Evolutionary conservation across 2,888 invertebrate genomes (phyloP), one percentile per base, ranked within the genome.

Genomic region (Amphipyra tragopoginis): DNA sequence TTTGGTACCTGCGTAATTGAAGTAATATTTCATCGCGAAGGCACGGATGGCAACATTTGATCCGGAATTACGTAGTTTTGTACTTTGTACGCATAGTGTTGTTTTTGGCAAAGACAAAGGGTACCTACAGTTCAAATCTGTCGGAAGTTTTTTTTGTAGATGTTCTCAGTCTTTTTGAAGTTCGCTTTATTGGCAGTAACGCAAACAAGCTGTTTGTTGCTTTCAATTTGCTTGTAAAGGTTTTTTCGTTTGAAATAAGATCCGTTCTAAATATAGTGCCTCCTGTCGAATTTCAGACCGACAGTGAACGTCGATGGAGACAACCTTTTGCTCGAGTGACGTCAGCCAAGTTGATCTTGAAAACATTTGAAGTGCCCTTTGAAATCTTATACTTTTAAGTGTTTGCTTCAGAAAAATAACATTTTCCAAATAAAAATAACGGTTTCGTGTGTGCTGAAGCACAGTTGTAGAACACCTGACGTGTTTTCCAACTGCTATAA

Each of bases 21-120:
- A 74, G 62, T 56, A 62, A 73, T 73, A 66, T 73, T 59, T 66
- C 71, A 62, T 75, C 53, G 40, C 10, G 15, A 39, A 10, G n/a
- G 60, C 47, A 40, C 36, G 40, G 52, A 34, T 54, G 56, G 50
- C 39, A 52, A 42, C 14, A 39, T 72, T 48, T 52, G 56, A 52
- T 43, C 13, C 11, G 8, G 15, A 43, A 58, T 57, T 51, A 29
- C 39, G 36, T 43, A 29, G 42, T 34, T 48, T 50, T 55, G 29
- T 38, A 14, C 13, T 14, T 34, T 10, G 9, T 33, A 21, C 21
- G n/a, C 7, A 40, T 13, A 14, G 14, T 43, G 42, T 47, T 49
- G 42, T 44, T 55, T 64, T 53, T 56, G 14, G 21, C 38, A 26
- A 43, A 33, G 15, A 45, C 8, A n/a, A 53, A 40, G 11, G 7